Evolutionary conservation across 37 sponge, comb jelly and placozoan genomes (phyloP), one percentile per base, ranked within the genome.

Genomic region (Aplysina aerophoba): DNA sequence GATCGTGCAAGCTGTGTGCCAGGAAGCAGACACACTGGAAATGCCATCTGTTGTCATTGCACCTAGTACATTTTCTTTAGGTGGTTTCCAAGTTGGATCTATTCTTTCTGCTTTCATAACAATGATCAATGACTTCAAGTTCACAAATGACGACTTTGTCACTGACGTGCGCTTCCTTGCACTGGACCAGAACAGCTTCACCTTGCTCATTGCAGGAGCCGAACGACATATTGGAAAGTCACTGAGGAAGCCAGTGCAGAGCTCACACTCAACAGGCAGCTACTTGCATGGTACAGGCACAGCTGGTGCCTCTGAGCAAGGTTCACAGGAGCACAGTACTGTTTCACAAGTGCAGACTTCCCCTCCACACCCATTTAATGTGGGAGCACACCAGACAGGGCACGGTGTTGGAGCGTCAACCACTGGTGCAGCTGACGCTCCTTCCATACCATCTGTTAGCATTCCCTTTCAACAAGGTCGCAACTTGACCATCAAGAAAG

Each of bases 401-500:
- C 50, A 44, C 8, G 50, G 50, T 44, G 50, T 44, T 44, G 50
- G 50, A 44, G 50, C 50, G 3, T 44, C 50, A 44, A 44, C 50
- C 50, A 44, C 50, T 44, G 50, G 50, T 44, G 3, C 50, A 44
- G 50, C 8, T 8, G 8, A 8, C 50, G 8, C 50, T 44, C 50
- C 3, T 8, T 8, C 8, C 8, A 8, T 44, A 44, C 50, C 50
- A 44, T 44, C 50, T 44, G 50, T 44, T 44, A 44, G 50, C 50
- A 44, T 44, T 44, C 50, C 50, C 2, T 37, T 73, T 12, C 59
- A 68, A 25, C 16, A 55, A 54, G 81, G 75, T 0, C 84, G 73
- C n/a, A 85, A 24, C 58, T 72, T 93, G 20, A 88, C 88, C 21
- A 71, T 93, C 1, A 90, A 88, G 85, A 73, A 81, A 69, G 90